These are phyloP conservation scores for Kobus ellipsiprymnus DNA, from an alignment of 2,113 vertebrate species.

Conservation along the genomic window DNA sequence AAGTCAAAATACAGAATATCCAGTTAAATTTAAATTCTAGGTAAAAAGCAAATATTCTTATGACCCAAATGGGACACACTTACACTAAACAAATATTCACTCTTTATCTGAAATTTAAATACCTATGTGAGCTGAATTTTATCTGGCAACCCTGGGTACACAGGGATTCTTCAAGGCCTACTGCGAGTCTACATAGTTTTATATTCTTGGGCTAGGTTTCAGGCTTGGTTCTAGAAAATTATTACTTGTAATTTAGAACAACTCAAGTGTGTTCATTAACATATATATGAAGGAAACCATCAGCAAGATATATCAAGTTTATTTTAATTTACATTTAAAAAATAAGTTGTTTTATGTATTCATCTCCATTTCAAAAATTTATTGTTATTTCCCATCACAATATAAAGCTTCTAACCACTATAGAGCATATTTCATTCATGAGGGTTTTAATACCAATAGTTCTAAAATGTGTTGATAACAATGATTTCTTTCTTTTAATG, in stretches of 20 bases:
- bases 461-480: background rate
- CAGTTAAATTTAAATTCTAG: background rate
- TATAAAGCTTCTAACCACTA: background rate
- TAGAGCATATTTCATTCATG: background rate
- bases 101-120: constrained; percentile 12
- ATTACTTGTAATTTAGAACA: background rate
- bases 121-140: background rate
- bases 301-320: background rate
- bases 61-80: background rate
- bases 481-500: background rate
- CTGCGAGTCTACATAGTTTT: background rate
- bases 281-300: background rate
- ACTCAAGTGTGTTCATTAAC: background rate
- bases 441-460: background rate
- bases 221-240: background rate
- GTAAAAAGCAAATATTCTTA: background rate
- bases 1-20: background rate
- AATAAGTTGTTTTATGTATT: background rate
- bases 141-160: background rate
- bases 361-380: background rate
- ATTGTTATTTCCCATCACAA: background rate
- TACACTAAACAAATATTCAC: background rate
- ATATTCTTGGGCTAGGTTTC: background rate
- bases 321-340: background rate
- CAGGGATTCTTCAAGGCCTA: background rate